Conservation (phyloP, 1,140 invertebrate species). For the Magallana gigas region DNA sequence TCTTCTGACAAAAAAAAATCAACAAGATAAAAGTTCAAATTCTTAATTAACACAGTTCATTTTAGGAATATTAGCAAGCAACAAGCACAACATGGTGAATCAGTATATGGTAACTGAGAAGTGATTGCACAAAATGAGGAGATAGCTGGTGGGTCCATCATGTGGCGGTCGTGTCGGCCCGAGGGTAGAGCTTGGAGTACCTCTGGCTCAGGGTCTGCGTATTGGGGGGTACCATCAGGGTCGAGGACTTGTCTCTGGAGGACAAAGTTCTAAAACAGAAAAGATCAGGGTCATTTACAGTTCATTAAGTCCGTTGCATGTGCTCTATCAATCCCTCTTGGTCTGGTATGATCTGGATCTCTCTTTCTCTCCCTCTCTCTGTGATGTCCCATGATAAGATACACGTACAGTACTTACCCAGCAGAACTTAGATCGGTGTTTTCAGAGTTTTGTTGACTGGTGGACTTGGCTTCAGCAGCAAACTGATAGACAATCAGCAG, state of each 20-base stretch:
- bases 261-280: slow-evolving; percentile 18
- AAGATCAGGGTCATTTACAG: neutral
- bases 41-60: neutral
- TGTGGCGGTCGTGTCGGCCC: slow-evolving; percentile 45
- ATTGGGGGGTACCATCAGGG: slow-evolving; percentile 57
- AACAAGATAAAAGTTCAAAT: neutral
- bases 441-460: slow-evolving; percentile 35
- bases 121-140: slow-evolving; percentile 40
- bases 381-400: too few relatives aligned
- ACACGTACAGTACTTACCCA: slow-evolving; percentile 36
- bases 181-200: slow-evolving; percentile 70
- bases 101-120: neutral
- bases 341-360: too few relatives aligned
- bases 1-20: neutral
- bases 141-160: slow-evolving; percentile 4
- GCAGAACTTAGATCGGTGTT: slow-evolving; percentile 12
- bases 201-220: slow-evolving; percentile 72
- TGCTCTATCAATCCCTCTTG: too few relatives aligned
- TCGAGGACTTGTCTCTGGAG: slow-evolving; percentile 49
- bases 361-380: too few relatives aligned
- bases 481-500: slow-evolving; percentile 79
- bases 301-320: too few relatives aligned
- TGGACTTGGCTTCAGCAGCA: slow-evolving; percentile 75
- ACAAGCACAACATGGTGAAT: neutral
- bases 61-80: slow-evolving; percentile 15